Percentiles rank a stretch among this genome's conserved stretches.
These are phyloP conservation scores for Lucilia sericata DNA, from an alignment of 1,140 invertebrate species.

Conservation along the genomic window DNA sequence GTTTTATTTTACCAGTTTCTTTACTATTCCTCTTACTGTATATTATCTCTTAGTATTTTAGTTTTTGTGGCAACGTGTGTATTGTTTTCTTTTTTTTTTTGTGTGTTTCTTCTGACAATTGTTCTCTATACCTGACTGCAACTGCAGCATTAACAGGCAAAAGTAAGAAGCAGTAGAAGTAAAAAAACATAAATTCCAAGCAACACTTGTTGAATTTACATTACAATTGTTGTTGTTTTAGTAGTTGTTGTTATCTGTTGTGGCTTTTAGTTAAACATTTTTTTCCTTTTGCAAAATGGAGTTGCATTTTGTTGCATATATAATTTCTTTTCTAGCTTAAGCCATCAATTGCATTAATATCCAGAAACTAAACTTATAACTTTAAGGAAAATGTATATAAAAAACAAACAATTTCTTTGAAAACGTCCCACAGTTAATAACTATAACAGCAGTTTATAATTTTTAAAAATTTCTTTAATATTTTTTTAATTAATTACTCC, in stretches of 20 bases:
- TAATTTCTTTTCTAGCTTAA: neutral
- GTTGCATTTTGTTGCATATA: constrained; percentile 23
- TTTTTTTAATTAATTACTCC: too few species aligned
- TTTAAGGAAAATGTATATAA: too few species aligned
- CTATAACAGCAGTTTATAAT: constrained; percentile 15
- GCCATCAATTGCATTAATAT: too few species aligned
- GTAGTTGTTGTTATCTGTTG: neutral
- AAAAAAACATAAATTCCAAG: constrained; percentile 13
- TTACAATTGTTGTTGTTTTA: constrained; percentile 24
- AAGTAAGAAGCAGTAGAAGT: neutral
- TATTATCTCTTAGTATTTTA: neutral
- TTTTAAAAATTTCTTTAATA: too few species aligned
- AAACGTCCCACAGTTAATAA: neutral
- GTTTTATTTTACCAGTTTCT: neutral
- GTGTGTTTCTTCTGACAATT: neutral
- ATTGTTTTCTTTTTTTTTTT: neutral
- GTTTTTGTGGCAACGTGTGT: neutral
- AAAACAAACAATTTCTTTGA: too few species aligned
- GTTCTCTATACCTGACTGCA: neutral
- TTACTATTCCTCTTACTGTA: neutral
- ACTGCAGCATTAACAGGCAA: neutral
- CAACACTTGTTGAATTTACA: constrained; percentile 43
- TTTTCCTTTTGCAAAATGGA: constrained; percentile 38
- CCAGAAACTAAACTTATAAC: too few species aligned
- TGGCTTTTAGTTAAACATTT: neutral